phyloP scores from a whole-genome alignment of 2,888 invertebrate genomes.

The Agrypnus murinus region DNA sequence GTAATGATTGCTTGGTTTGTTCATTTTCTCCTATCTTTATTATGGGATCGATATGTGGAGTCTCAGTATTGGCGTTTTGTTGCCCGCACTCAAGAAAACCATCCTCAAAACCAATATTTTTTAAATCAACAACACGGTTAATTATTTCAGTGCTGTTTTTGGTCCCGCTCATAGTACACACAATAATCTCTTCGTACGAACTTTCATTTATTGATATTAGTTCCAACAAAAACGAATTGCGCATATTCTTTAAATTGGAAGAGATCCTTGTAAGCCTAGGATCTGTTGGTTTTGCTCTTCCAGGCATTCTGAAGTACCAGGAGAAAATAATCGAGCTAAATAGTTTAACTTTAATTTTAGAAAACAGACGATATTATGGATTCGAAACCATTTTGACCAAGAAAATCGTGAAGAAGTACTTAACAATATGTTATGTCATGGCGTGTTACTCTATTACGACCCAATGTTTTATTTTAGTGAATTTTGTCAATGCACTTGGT shows the following conservation, averaged over 20 bases:
- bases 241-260: too few relatives aligned
- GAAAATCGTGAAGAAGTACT: not conserved
- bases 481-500: not conserved
- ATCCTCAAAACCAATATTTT: too few relatives aligned
- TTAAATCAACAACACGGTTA: too few relatives aligned
- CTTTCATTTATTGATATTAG: too few relatives aligned
- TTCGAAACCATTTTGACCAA: not conserved
- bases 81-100: too few relatives aligned
- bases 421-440: not conserved
- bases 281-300: too few relatives aligned
- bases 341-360: not conserved
- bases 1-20: conserved; percentile 2
- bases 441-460: not conserved
- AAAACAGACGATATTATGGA: conserved; percentile 17
- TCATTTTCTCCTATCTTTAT: not conserved
- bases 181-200: too few relatives aligned
- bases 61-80: not conserved
- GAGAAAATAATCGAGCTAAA: not conserved
- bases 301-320: too few relatives aligned
- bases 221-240: too few relatives aligned
- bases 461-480: not conserved
- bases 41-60: not conserved
- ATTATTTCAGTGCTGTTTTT: too few relatives aligned
- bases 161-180: too few relatives aligned
- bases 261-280: too few relatives aligned